phyloP scores from a whole-genome alignment of 2,797 vertebrate genomes.

The Silurus lanzhouensis region DNA sequence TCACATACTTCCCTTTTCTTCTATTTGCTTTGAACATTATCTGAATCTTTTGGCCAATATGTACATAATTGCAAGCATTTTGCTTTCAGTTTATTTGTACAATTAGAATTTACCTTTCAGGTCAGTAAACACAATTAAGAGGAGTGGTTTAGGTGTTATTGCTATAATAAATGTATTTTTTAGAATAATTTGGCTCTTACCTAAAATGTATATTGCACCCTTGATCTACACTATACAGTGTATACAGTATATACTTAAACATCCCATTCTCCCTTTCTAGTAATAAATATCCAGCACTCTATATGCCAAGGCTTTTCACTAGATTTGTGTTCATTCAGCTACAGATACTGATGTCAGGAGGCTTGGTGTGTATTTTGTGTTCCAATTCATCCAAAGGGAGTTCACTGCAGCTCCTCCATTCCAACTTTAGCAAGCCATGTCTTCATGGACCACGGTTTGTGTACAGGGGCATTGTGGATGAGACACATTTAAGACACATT shows the following conservation, averaged over 20 bases:
- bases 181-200: neutral
- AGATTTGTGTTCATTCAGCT: neutral
- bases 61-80: neutral
- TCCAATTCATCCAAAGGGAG: neutral
- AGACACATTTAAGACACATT: too few species aligned
- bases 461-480: neutral
- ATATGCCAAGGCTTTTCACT: neutral
- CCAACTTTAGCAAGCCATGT: neutral
- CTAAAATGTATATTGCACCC: neutral
- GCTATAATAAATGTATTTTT: neutral
- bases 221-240: neutral
- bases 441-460: neutral
- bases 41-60: neutral
- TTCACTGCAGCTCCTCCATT: too few species aligned
- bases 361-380: neutral
- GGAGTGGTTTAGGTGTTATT: neutral
- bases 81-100: neutral
- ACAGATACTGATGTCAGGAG: neutral
- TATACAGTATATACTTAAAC: too few species aligned
- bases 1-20: neutral
- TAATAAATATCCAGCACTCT: neutral
- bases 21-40: neutral
- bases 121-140: neutral
- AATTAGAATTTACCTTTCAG: neutral
- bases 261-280: too few species aligned